Evolutionary conservation across 2,113 vertebrate species (phyloP).

Genomic region (Hydropotes inermis): DNA sequence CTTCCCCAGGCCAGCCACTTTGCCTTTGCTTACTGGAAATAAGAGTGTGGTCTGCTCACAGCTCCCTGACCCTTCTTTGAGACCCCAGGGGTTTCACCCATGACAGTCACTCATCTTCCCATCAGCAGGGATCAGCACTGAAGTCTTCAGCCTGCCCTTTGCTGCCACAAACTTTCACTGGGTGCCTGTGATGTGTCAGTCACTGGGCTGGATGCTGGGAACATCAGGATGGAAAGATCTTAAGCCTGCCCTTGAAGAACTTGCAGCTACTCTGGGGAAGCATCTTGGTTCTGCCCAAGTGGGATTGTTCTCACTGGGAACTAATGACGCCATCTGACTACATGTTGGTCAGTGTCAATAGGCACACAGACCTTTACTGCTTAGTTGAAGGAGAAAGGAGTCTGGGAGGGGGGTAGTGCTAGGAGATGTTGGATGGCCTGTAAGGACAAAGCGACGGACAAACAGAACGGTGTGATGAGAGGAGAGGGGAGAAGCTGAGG

Average conservation of each 20-base stretch:
- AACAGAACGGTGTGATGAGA: not conserved
- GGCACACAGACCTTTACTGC: too few species aligned
- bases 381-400: not conserved
- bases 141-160: not conserved
- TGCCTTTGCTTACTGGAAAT: not conserved
- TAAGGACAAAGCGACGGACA: not conserved
- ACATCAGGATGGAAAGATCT: not conserved
- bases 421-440: not conserved
- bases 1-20: not conserved
- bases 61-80: not conserved
- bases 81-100: not conserved
- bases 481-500: not conserved
- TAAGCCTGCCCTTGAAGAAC: not conserved
- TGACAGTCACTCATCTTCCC: not conserved
- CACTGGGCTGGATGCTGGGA: not conserved
- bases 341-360: not conserved
- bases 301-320: not conserved
- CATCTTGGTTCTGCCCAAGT: not conserved
- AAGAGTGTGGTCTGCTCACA: not conserved
- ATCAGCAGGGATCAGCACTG: not conserved
- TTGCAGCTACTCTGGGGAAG: rapidly evolving
- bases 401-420: rapidly evolving
- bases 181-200: rapidly evolving
- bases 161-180: not conserved
- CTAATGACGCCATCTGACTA: not conserved